These are phyloP conservation scores for Pseudorectes ferrugineus DNA, from an alignment of 2,113 vertebrate genomes.

Conservation along the genomic window DNA sequence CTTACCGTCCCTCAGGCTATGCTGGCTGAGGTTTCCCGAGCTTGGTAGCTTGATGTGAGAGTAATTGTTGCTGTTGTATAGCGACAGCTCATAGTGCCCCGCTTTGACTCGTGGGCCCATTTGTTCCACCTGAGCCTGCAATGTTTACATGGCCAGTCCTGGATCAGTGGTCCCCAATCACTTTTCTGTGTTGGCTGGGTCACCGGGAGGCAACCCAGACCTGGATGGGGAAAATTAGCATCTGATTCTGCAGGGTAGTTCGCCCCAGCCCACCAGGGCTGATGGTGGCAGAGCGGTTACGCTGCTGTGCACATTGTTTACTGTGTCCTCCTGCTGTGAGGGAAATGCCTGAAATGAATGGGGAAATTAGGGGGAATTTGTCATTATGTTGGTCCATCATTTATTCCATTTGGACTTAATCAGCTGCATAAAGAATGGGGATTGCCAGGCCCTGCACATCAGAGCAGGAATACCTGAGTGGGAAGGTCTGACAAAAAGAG, in stretches of 20 bases:
- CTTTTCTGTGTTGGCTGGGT: neutral
- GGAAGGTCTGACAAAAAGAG: neutral
- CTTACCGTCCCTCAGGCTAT: neutral
- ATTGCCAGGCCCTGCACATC: neutral
- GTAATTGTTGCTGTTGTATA: neutral
- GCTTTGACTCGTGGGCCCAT: neutral
- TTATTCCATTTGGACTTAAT: neutral
- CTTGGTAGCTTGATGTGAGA: neutral
- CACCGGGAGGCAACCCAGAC: neutral
- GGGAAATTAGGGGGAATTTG: neutral
- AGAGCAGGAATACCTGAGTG: neutral
- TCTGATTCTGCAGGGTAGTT: neutral
- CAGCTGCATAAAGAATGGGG: neutral
- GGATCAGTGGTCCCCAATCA: neutral
- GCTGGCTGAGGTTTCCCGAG: neutral
- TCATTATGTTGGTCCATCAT: neutral
- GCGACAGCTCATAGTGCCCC: rapidly evolving
- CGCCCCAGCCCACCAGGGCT: neutral
- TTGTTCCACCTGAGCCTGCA: neutral
- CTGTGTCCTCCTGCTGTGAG: neutral
- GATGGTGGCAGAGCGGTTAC: neutral
- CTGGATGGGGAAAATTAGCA: neutral
- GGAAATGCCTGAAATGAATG: neutral
- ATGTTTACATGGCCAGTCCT: neutral
- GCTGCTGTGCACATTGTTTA: neutral